phyloP scores from a whole-genome alignment of 2,888 invertebrate species.

The Epistrophella euchroma region DNA sequence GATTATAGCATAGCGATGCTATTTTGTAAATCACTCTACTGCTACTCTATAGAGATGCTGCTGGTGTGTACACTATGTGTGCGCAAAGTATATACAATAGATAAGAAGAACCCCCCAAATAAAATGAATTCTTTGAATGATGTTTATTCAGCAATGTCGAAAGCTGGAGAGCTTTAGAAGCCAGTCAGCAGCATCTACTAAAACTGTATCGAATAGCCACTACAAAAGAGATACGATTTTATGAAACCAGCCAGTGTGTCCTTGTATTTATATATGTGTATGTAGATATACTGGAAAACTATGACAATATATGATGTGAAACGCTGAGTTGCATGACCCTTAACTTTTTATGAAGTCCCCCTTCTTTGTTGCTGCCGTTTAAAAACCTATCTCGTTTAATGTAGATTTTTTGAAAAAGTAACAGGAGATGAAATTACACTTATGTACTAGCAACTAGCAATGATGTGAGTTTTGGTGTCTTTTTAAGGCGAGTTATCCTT shows the following conservation, averaged over 20 bases:
- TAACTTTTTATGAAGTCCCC: conserved; percentile 13
- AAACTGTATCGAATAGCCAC: conserved; percentile 71
- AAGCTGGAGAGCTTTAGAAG: conserved; percentile 22
- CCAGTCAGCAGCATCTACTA: conserved; percentile 45
- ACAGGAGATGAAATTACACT: conserved; percentile 10
- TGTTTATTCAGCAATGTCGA: conserved; percentile 64
- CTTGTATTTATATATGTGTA: neutral
- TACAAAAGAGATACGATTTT: conserved; percentile 66
- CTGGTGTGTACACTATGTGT: conserved; percentile 23
- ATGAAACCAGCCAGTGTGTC: conserved; percentile 13
- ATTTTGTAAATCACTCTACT: conserved; percentile 70
- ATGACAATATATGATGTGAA: conserved; percentile 15
- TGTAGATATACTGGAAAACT: neutral
- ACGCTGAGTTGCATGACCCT: conserved; percentile 61
- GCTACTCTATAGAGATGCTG: neutral
- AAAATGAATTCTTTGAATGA: conserved; percentile 72
- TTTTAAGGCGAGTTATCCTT: neutral
- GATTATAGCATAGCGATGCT: conserved; percentile 62
- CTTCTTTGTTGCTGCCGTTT: neutral
- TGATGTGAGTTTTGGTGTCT: neutral
- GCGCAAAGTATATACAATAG: conserved; percentile 61
- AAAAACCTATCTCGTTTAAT: neutral
- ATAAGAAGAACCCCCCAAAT: conserved; percentile 52
- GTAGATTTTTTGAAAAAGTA: conserved; percentile 4
- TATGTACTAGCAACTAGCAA: neutral